Base-by-base conservation (phyloP, 2,888 invertebrate species). In the Pecten maximus region DNA sequence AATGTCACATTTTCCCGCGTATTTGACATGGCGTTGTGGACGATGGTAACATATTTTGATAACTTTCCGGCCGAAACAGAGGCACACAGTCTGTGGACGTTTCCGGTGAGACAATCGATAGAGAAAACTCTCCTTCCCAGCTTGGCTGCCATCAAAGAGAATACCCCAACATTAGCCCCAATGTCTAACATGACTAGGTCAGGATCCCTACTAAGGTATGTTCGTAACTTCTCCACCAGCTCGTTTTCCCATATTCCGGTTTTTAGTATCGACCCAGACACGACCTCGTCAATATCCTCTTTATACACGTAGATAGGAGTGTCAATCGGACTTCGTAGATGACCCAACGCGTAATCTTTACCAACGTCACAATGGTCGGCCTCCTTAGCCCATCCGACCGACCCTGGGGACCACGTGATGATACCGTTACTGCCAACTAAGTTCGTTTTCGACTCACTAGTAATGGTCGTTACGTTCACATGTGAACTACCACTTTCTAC, bases 291-390 rank as follows among this genome's bases (percentile, higher is more conserved):
- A 40, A 91, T 90, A 3, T 40, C 28, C 12, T n/a, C 23, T 19
- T 87, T 44, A 40, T 92, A 92, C 15, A 92, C 91, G 86, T 87
- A 91, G 28, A 92, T 92, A 28, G 91, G 90, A n/a, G 91, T 92
- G 8, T 89, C 48, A 15, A 39, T 87, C 40, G 89, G 90, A 39
- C 91, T 87, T 35, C 88, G 54, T 6, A 92, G 88, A 28, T 74
- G 87, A 1, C 90, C 88, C 23, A 88, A 54, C 8, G 88, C 91
- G 60, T 91, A 92, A 40, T 89, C 74, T 19, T 40, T 35, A 35
- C 54, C 40, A 8, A 74, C 48, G 6, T 87, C 23, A 87, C 91
- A 92, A 2, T 74, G 28, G 23, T 87, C 54, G 8, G 88, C 60
- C 40, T 40, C 28, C 15, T 50, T 28, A 15, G n/a, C 12, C 90